phyloP scores from a whole-genome alignment of 2,888 invertebrate genomes.

The Tolmerus cingulatus region DNA sequence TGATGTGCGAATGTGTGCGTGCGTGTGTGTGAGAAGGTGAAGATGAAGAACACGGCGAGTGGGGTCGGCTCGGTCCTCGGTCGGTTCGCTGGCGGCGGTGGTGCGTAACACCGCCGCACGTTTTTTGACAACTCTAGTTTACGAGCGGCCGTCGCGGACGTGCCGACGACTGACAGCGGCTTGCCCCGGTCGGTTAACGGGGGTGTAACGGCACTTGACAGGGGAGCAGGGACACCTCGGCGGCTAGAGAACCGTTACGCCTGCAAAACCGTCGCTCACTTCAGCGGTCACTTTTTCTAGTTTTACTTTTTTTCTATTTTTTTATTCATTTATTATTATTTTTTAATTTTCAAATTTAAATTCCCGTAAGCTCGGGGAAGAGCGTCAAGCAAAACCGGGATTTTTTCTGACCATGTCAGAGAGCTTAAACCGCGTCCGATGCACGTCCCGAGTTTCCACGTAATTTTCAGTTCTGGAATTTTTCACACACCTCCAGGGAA shows the following conservation, averaged over 20 bases:
- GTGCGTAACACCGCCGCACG: slow-evolving; percentile 21
- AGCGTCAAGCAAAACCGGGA: neutral
- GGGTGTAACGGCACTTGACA: neutral
- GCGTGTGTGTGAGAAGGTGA: neutral
- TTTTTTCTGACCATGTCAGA: neutral
- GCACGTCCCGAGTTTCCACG: neutral
- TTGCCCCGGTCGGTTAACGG: neutral
- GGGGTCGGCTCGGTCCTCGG: slow-evolving; percentile 18
- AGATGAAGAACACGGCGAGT: neutral
- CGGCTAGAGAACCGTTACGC: neutral
- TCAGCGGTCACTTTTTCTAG: neutral
- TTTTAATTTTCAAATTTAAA: neutral
- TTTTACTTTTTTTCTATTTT: neutral
- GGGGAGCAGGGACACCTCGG: neutral
- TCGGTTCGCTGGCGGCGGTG: neutral
- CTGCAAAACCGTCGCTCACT: neutral
- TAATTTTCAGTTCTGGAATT: slow-evolving; percentile 7
- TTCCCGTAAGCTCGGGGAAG: neutral
- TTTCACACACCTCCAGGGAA: slow-evolving; percentile 28
- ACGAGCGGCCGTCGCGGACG: slow-evolving; percentile 17
- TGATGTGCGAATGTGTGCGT: neutral
- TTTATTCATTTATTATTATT: neutral
- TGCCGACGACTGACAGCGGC: neutral
- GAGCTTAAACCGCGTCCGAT: neutral
- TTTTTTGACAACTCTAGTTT: slow-evolving; percentile 41